Evolutionary conservation across 2,113 vertebrate species (phyloP), one percentile per base, ranked within the genome.

Genomic region (Alligator sinensis): DNA sequence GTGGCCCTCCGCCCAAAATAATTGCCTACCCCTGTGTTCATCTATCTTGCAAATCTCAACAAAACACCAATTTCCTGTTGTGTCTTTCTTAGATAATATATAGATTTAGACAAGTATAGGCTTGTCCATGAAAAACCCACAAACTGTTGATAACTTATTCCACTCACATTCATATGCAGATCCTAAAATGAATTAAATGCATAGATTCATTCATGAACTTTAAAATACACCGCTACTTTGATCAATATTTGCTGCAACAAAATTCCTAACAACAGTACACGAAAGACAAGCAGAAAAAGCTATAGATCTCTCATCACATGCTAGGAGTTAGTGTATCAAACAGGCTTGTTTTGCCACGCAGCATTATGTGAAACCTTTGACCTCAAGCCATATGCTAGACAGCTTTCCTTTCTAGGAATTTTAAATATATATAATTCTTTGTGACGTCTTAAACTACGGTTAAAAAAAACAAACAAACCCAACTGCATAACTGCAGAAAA

Each of bases 111-210:
- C 25, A 57, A 66, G 27, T 11, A 84, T 7, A 91, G 27, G 59
- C 21, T 27, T 22, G 9, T 19, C 72, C 9, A 59, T 82, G 61
- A 80, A 30, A 4, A 92, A 58, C 4, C 28, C 78, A 64, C 2
- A 0, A 80, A 88, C 75, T 77, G 22, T 6, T 21, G n/a, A n/a
- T 34, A 21, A 60, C 19, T n/a, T 21, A 27, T 57, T 72, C 38
- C 55, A 66, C 25, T 77, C 80, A 30, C 25, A 47, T 17, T 84
- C 81, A 57, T 24, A 68, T 57, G 24, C 6, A 38, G 66, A 88
- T 84, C 91, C 77, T 90, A 55, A 80, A 9, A 86, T 0, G 3
- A 0, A 0, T 47, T 91, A 68, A 68, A n/a, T 30, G n/a, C n/a
- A 28, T 5, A 19, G n/a, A n/a, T 68, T 68, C n/a, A 68, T 68